phyloP scores from a whole-genome alignment of 2,888 invertebrate species.

The Brenthis hecate region DNA sequence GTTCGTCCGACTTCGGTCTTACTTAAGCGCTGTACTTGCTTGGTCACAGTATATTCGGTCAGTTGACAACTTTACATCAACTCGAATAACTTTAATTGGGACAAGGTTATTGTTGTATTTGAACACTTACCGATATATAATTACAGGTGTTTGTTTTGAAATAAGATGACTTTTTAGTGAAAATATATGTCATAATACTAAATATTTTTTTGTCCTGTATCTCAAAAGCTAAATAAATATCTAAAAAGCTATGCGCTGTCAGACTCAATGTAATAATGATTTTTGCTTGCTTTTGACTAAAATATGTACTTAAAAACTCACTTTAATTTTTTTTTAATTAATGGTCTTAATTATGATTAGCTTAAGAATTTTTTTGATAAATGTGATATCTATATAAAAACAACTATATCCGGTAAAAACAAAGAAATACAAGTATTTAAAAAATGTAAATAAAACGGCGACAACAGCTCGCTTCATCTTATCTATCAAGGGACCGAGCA shows the following conservation, averaged over 20 bases:
- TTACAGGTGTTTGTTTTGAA: neutral
- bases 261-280: too few species aligned
- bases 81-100: constrained; percentile 78
- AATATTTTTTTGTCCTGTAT: too few species aligned
- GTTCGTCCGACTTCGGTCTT: constrained; percentile 69
- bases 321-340: neutral
- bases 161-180: neutral
- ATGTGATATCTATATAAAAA: neutral
- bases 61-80: constrained; percentile 65
- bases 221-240: too few species aligned
- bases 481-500: constrained; percentile 38
- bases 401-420: neutral
- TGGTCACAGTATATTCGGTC: constrained; percentile 60
- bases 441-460: constrained; percentile 14
- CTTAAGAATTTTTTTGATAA: too few species aligned
- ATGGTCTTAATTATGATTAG: too few species aligned
- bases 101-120: constrained; percentile 67
- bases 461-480: constrained; percentile 10
- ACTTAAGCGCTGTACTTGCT: constrained; percentile 60
- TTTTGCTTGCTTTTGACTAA: too few species aligned
- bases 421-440: neutral
- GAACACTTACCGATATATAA: neutral
- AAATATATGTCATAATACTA: too few species aligned
- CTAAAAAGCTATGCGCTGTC: too few species aligned
- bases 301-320: too few species aligned